Conservation (phyloP, 2,888 invertebrate species). For the Crossocerus cetratus region DNA sequence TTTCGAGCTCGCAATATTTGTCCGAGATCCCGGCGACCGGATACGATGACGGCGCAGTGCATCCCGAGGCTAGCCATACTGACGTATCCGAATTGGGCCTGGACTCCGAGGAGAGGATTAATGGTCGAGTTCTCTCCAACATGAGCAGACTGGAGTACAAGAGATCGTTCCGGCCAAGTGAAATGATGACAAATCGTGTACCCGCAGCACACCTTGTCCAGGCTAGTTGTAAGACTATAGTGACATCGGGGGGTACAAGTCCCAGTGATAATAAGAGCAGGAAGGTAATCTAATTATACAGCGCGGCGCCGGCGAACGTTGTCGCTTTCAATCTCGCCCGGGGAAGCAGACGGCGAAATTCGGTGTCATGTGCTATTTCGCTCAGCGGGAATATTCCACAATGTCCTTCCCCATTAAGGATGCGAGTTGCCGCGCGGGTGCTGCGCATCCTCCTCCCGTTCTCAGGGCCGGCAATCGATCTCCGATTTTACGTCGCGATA, state of each 20-base stretch:
- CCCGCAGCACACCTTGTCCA: background rate
- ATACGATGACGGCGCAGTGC: background rate
- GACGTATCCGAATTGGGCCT: background rate
- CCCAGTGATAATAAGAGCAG: background rate
- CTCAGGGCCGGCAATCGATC: conserved; percentile 33
- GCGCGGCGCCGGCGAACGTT: background rate
- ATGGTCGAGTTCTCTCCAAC: background rate
- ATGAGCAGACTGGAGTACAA: background rate
- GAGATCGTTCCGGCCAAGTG: background rate
- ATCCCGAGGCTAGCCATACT: background rate
- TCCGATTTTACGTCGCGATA: conserved; percentile 31
- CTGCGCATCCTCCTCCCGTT: conserved; percentile 1
- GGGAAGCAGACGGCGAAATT: conserved; percentile 8
- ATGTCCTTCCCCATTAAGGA: conserved; percentile 25
- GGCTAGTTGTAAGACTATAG: too few species aligned
- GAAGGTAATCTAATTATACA: conserved; percentile 17
- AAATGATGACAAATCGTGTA: background rate
- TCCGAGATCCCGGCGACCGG: background rate
- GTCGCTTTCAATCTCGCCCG: conserved; percentile 20
- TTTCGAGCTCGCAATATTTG: conserved; percentile 4
- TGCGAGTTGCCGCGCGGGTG: conserved; percentile 23
- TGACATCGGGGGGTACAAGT: background rate
- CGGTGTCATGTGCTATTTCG: conserved; percentile 20
- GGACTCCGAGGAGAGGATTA: background rate
- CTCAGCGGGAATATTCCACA: conserved; percentile 25